These are phyloP conservation scores for Tyrannus savana DNA, from an alignment of 2,113 vertebrate species.

Conservation along the genomic window DNA sequence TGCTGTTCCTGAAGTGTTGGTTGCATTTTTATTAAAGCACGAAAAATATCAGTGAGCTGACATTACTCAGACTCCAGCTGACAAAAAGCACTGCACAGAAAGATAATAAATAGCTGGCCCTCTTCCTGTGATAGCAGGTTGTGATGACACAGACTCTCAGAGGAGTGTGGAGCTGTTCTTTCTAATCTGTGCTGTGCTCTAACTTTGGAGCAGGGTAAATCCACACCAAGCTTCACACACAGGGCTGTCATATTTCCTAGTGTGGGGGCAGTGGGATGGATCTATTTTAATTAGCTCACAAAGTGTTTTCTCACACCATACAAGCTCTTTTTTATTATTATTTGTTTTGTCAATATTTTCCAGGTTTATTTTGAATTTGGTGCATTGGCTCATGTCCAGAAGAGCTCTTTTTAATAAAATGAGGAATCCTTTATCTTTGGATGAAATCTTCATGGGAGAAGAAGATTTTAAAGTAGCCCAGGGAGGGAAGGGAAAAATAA, in stretches of 20 bases:
- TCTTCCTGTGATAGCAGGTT: background rate
- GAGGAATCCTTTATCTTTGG: background rate
- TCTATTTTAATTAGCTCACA: background rate
- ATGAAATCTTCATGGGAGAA: background rate
- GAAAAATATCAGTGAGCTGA: background rate
- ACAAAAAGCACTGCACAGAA: background rate
- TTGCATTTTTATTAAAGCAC: background rate
- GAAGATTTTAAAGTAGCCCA: background rate
- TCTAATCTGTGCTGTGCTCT: background rate
- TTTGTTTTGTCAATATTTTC: background rate
- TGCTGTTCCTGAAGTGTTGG: background rate
- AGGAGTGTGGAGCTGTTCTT: background rate
- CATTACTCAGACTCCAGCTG: background rate
- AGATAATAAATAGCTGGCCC: background rate
- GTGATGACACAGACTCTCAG: background rate
- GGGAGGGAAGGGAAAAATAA: background rate
- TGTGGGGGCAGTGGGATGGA: background rate
- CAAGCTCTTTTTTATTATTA: background rate
- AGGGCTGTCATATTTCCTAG: background rate
- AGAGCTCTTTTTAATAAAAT: background rate
- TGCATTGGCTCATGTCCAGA: background rate
- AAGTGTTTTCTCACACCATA: background rate
- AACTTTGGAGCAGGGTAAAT: background rate
- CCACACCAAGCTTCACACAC: background rate
- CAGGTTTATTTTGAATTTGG: constrained; percentile 10